Evolutionary conservation across 2,888 invertebrate species (phyloP).

Genomic region (Microctonus brassicae): DNA sequence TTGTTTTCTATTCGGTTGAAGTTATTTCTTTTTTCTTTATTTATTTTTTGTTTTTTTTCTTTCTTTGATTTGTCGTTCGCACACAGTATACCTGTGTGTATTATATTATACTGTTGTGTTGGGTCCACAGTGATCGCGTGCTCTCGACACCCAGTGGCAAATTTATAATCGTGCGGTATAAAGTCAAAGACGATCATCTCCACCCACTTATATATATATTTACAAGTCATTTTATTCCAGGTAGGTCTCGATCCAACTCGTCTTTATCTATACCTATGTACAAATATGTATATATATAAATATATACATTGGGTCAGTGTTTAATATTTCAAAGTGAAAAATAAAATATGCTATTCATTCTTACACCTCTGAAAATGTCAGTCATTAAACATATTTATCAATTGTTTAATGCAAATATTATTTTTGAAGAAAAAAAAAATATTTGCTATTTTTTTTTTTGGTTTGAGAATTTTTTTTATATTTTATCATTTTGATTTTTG

Average conservation of each 20-base stretch:
- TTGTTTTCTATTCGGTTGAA: neutral
- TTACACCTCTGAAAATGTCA: neutral
- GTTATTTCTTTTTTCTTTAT: neutral
- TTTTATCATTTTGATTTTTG: no score
- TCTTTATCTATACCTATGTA: no score
- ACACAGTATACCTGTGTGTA: neutral
- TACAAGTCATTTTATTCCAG: neutral
- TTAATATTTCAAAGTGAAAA: neutral
- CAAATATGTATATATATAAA: no score
- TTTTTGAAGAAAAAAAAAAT: no score
- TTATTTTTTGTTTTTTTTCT: neutral
- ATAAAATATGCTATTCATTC: neutral
- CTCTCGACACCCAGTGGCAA: conserved; percentile 31
- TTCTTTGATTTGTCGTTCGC: neutral
- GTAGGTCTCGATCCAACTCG: neutral
- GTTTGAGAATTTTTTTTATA: no score
- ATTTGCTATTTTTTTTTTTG: no score
- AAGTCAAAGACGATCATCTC: conserved; percentile 47
- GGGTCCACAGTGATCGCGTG: conserved; percentile 11
- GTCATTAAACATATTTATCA: neutral
- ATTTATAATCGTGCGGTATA: conserved; percentile 52
- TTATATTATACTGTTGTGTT: neutral
- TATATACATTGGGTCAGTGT: neutral
- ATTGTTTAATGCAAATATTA: neutral
- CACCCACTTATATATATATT: conserved; percentile 36